These are phyloP conservation scores for Fissipunctia ypsillon DNA, from an alignment of 2,888 invertebrate genomes.

Conservation along the genomic window DNA sequence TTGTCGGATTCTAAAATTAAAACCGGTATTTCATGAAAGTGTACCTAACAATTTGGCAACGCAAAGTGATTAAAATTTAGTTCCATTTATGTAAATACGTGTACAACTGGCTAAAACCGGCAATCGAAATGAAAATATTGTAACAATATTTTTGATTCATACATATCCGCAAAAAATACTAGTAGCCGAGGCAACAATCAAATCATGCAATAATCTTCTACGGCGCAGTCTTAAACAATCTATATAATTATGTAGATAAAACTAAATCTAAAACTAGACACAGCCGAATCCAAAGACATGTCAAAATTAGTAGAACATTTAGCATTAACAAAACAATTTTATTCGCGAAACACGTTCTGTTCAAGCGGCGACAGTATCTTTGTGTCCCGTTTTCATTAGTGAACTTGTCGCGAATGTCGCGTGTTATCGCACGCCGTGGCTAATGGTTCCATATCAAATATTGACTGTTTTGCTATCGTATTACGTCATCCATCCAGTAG, in stretches of 20 bases:
- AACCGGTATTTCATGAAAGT: conserved; percentile 1
- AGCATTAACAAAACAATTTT: conserved; percentile 58
- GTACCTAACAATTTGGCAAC: not conserved
- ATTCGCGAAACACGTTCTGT: conserved; percentile 51
- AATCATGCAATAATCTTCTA: not conserved
- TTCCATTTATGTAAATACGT: not conserved
- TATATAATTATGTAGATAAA: not conserved
- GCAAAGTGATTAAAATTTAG: conserved; percentile 8
- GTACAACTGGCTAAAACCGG: not conserved
- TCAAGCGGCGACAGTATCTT: conserved; percentile 69
- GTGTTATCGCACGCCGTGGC: conserved; percentile 81
- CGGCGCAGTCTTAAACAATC: not conserved
- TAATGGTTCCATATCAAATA: conserved; percentile 88
- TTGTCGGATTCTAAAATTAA: not conserved
- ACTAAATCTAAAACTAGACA: not conserved
- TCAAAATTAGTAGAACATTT: conserved; percentile 28
- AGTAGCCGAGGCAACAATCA: not conserved
- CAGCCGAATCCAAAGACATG: conserved; percentile 9
- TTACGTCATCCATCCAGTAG: conserved; percentile 86
- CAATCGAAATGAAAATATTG: not conserved
- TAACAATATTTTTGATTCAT: not conserved
- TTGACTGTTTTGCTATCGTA: conserved; percentile 86
- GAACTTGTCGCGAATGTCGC: conserved; percentile 82
- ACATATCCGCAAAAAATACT: not conserved
- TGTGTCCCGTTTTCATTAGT: conserved; percentile 85